phyloP scores from a whole-genome alignment of 2,797 vertebrate genomes.

The Crocodylus rhombifer region DNA sequence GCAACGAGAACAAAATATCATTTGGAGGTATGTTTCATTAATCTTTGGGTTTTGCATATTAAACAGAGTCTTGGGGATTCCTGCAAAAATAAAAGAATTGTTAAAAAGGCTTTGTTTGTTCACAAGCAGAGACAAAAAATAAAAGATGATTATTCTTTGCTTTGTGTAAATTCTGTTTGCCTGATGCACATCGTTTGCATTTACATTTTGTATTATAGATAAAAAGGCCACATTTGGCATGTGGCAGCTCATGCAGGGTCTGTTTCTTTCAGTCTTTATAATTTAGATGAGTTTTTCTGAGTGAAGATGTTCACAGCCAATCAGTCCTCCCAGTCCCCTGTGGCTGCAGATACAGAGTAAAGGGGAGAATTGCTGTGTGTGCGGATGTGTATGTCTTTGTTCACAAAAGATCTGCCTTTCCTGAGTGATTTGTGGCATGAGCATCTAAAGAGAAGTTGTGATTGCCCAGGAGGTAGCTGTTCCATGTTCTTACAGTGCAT shows the following conservation, averaged over 20 bases:
- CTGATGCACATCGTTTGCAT: neutral
- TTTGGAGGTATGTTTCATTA: neutral
- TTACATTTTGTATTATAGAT: neutral
- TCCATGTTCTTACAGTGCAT: neutral
- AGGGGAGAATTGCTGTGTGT: neutral
- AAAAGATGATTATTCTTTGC: neutral
- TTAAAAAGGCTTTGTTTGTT: neutral
- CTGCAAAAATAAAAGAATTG: neutral
- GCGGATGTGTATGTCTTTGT: neutral
- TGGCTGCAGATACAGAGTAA: neutral
- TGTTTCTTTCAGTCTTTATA: conserved; percentile 5
- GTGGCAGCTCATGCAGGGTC: neutral
- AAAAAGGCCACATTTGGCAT: neutral
- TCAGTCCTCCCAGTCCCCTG: neutral
- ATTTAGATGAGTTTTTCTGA: conserved; percentile 17
- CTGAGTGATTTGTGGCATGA: conserved; percentile 23
- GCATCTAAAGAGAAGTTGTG: conserved; percentile 22
- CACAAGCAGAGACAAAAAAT: neutral
- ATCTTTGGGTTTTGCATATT: neutral
- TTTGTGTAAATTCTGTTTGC: neutral
- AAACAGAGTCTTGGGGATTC: neutral
- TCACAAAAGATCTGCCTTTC: conserved; percentile 42
- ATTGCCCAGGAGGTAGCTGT: neutral
- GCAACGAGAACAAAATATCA: neutral
- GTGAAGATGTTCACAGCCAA: neutral